Evolutionary conservation across 92 coral and sea anemone genomes (phyloP).

Genomic region (Metridium senile): DNA sequence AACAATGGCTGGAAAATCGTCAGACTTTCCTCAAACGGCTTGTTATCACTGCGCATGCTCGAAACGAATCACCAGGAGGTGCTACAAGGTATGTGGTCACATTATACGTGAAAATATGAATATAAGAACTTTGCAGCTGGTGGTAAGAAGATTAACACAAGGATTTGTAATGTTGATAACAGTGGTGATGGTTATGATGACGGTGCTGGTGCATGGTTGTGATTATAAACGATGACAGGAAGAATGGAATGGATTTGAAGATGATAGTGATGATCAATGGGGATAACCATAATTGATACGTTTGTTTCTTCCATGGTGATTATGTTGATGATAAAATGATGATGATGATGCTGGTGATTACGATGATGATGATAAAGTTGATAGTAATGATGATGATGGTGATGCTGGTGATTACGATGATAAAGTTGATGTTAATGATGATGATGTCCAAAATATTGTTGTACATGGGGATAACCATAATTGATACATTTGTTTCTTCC

Average conservation of each 20-base stretch:
- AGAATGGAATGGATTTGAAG: background rate
- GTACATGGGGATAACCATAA: too few relatives aligned
- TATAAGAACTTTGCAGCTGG: too few relatives aligned
- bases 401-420: background rate
- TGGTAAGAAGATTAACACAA: too few relatives aligned
- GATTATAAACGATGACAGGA: background rate
- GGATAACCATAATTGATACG: background rate
- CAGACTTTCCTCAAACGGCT: slow-evolving; percentile 79
- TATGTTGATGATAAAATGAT: background rate
- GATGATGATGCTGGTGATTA: background rate
- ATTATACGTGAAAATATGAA: background rate
- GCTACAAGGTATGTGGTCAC: slow-evolving; percentile 63
- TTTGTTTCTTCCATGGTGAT: background rate
- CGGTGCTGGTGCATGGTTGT: background rate
- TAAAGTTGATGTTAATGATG: background rate
- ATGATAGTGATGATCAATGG: background rate
- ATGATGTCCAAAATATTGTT: too few relatives aligned
- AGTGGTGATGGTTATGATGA: too few relatives aligned
- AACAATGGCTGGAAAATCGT: slow-evolving; percentile 86
- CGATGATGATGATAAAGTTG: too few relatives aligned
- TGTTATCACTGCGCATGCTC: slow-evolving; percentile 80
- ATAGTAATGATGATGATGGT: background rate
- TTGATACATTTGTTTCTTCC: too few relatives aligned
- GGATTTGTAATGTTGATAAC: too few relatives aligned
- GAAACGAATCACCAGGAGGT: slow-evolving; percentile 75